Conservation (phyloP, 2,113 vertebrate genomes). For the Aplodontia rufa region DNA sequence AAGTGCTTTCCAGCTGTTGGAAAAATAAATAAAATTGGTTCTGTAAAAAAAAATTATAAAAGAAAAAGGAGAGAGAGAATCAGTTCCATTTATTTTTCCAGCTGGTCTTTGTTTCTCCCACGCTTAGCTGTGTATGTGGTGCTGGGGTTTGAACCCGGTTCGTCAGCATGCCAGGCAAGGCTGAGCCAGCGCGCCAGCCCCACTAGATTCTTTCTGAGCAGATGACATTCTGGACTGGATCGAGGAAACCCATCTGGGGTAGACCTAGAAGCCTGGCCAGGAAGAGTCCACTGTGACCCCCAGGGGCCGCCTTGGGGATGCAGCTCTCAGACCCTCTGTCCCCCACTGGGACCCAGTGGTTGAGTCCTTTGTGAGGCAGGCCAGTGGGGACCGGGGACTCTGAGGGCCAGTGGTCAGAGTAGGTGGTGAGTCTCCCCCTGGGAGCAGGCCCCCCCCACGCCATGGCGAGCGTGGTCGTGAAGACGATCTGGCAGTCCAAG, state of each 20-base stretch:
- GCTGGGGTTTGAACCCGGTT: too few species aligned
- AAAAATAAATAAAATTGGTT: too few species aligned
- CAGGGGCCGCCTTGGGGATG: not conserved
- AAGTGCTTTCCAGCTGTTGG: too few species aligned
- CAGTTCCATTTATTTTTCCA: too few species aligned
- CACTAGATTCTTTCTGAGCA: not conserved
- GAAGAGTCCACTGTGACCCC: not conserved
- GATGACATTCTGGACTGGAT: not conserved
- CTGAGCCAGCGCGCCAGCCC: too few species aligned
- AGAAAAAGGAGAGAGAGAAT: too few species aligned
- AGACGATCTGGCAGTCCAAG: slow-evolving; percentile 83
- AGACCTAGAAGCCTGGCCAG: not conserved
- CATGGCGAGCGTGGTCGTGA: slow-evolving; percentile 81
- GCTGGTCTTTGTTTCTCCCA: too few species aligned
- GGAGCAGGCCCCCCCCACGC: slow-evolving; percentile 9
- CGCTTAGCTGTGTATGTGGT: too few species aligned
- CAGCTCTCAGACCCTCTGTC: not conserved
- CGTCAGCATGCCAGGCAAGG: too few species aligned
- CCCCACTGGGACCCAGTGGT: slow-evolving; percentile 49
- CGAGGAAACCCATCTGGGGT: accelerated
- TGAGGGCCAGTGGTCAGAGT: slow-evolving; percentile 37
- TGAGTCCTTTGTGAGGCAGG: slow-evolving; percentile 74
- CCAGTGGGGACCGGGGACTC: not conserved
- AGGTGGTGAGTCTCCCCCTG: slow-evolving; percentile 64
- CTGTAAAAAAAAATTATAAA: too few species aligned